Percentiles rank a stretch among this genome's conserved stretches.
Conservation (phyloP, 64 coral and sea anemone species). For the Dendrophyllia cribrosa region DNA sequence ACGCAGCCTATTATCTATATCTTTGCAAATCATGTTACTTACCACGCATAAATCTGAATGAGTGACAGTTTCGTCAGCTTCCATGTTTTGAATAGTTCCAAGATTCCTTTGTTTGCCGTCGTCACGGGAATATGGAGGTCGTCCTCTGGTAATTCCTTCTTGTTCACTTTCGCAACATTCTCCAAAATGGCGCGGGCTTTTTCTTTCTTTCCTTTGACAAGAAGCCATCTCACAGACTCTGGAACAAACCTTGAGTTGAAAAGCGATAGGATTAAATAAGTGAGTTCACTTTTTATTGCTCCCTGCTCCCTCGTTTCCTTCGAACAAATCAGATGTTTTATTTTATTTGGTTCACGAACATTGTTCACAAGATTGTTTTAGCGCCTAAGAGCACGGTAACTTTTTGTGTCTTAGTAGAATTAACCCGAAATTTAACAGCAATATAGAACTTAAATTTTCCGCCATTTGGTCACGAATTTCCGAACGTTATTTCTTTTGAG, state of each 20-base stretch:
- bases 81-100: slow-evolving; percentile 79
- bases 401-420: too few relatives aligned
- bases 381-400: too few relatives aligned
- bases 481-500: too few relatives aligned
- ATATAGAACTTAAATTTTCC: too few relatives aligned
- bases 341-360: too few relatives aligned
- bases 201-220: slow-evolving; percentile 72
- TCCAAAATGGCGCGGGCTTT: slow-evolving; percentile 71
- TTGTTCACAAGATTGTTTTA: too few relatives aligned
- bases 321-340: too few relatives aligned
- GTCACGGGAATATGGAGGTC: slow-evolving; percentile 64
- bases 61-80: slow-evolving; percentile 62
- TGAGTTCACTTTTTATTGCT: background rate
- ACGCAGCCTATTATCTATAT: too few relatives aligned
- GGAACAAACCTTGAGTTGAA: slow-evolving; percentile 66
- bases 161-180: slow-evolving; percentile 82
- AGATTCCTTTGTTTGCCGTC: slow-evolving; percentile 55
- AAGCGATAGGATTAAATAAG: background rate
- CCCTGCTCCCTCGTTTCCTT: too few relatives aligned
- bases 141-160: slow-evolving; percentile 75
- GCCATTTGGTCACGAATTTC: too few relatives aligned
- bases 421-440: too few relatives aligned
- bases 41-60: slow-evolving; percentile 83
- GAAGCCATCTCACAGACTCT: slow-evolving; percentile 93
- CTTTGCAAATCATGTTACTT: background rate